Base-by-base conservation (phyloP, 2,888 invertebrate species). In the Pelosia muscerda region DNA sequence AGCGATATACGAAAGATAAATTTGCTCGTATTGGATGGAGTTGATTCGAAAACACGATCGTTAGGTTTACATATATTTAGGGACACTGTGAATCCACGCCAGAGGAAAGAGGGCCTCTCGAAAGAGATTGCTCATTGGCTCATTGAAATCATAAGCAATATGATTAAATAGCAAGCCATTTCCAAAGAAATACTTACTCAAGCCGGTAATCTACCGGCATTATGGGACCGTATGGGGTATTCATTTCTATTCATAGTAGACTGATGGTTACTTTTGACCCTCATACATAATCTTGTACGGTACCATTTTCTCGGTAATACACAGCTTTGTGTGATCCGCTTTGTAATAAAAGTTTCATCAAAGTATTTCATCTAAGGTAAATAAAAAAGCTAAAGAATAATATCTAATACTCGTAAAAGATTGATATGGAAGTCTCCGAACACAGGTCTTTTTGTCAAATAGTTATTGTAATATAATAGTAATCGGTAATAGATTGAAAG, bases 201-300 rank as follows among this genome's bases (percentile, higher is more conserved):
- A 19, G 19, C 9, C 19, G 6, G 9, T 49, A n/a, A 49, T 49
- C 49, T 19, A n/a, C 19, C n/a, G 9, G 49, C n/a, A 49, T 49
- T 49, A 49, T 49, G 49, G 22, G 23, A 2, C 2, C n/a, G n/a
- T 55, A 55, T 55, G 25, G 55, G 25, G 25, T 55, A 68, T 57
- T 62, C 63, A 60, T 75, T 67, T 64, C 64, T 58, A 66, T 76
- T 76, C 64, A 68, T 54, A 76, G 65, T 65, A 62, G 69, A 75
- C 72, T 64, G 64, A 38, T 34, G 49, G 55, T 22, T 8, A 28
- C 31, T 75, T 69, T 63, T 67, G 68, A 64, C 62, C 38, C 38
- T 53, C 62, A 49, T 49, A 49, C 49, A 49, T 49, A 49, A 49
- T 49, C 49, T 49, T 49, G 49, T 49, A n/a, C 53, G 28, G 28